A percentile compares a stretch with the other conserved stretches of the same genome.
Conservation (phyloP, 2,797 vertebrate genomes). For the Cephalopachus bancanus region DNA sequence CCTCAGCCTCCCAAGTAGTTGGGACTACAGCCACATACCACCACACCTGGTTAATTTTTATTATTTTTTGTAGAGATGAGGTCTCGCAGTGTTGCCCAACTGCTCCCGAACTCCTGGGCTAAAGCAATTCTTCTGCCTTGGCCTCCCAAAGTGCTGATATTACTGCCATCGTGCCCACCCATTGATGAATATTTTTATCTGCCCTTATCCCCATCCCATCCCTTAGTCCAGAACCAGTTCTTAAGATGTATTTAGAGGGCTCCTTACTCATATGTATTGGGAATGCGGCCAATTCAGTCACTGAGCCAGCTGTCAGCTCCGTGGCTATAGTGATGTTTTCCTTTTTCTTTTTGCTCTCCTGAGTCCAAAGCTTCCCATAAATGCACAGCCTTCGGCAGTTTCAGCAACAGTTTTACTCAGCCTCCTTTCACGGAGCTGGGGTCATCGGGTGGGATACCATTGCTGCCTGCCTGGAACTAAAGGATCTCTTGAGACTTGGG, state of each 20-base stretch:
- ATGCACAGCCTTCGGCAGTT: not conserved
- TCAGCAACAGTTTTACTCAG: constrained; percentile 7
- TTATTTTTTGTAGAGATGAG: too few species aligned
- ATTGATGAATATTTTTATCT: constrained; percentile 40
- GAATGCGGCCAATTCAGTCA: not conserved
- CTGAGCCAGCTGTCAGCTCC: constrained; percentile 48
- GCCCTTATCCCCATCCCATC: not conserved
- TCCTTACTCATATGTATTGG: not conserved
- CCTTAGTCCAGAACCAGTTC: constrained; percentile 33
- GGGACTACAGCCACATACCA: too few species aligned
- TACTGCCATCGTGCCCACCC: too few species aligned
- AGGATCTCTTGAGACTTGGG: not conserved
- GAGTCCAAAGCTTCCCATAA: not conserved
- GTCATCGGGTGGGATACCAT: not conserved
- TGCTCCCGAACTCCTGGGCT: too few species aligned
- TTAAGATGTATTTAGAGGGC: constrained; percentile 48
- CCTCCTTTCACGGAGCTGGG: not conserved
- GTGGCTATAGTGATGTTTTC: constrained; percentile 32
- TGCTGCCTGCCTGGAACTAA: not conserved
- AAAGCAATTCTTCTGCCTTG: too few species aligned
- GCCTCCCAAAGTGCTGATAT: too few species aligned
- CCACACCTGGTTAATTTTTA: too few species aligned
- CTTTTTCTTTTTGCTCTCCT: constrained; percentile 57
- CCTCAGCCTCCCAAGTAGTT: too few species aligned
- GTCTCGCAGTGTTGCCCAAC: too few species aligned